These are phyloP conservation scores for Acleris sparsana DNA, from an alignment of 2,888 invertebrate species.

Conservation along the genomic window DNA sequence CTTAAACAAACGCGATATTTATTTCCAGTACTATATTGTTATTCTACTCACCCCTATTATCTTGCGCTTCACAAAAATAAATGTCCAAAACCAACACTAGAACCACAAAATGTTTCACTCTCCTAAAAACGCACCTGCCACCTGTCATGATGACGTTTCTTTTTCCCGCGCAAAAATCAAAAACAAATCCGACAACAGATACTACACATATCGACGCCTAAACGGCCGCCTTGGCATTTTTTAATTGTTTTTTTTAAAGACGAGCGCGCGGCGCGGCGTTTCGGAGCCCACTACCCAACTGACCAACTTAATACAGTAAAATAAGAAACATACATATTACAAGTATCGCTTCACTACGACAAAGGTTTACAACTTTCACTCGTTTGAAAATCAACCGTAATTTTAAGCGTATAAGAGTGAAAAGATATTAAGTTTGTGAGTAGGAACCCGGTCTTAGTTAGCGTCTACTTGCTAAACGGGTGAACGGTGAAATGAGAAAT, in stretches of 20 bases:
- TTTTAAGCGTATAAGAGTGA: constrained; percentile 28
- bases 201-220: constrained; percentile 47
- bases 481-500: constrained; percentile 84
- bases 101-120: constrained; percentile 69
- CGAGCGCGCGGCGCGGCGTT: constrained; percentile 61
- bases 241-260: constrained; percentile 45
- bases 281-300: constrained; percentile 79
- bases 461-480: constrained; percentile 75
- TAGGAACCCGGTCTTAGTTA: constrained; percentile 62
- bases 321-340: constrained; percentile 83
- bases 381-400: constrained; percentile 41
- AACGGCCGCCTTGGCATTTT: constrained; percentile 70
- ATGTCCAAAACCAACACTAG: constrained; percentile 71
- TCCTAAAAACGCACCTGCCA: constrained; percentile 71
- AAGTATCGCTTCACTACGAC: constrained; percentile 47
- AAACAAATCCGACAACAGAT: constrained; percentile 32
- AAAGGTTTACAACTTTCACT: constrained; percentile 57
- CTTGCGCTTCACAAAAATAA: constrained; percentile 62
- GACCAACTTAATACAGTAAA: constrained; percentile 81
- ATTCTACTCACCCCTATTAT: constrained; percentile 63
- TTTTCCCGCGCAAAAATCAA: constrained; percentile 57
- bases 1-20: too few relatives aligned
- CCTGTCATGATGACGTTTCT: constrained; percentile 73
- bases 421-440: constrained; percentile 27
- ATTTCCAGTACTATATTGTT: background rate